Base-by-base conservation (phyloP, 2,888 invertebrate species). In the Cataglyphis cursor region DNA sequence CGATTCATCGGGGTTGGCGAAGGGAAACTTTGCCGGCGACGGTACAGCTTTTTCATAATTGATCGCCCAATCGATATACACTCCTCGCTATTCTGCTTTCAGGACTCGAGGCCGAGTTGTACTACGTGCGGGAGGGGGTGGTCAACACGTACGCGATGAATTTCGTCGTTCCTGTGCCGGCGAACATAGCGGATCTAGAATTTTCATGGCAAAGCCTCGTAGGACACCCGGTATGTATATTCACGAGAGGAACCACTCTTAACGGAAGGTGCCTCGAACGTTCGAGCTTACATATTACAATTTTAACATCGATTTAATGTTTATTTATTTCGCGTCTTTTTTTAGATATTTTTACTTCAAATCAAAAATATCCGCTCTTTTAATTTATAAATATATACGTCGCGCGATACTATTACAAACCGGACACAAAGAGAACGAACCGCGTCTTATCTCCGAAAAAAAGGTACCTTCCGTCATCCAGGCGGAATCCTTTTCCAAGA, bases 171-270 rank as follows among this genome's bases (percentile, higher is more conserved):
- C 97, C 97, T 3, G 97, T 98, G 65, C 97, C 97, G 28, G 97
- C 97, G 3, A 97, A 97, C 92, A 97, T 98, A 87, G 96, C 97
- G 31, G 97, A 97, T 93, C 95, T 98, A 91, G 97, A 97, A 95
- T 98, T 98, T 95, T 97, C 97, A 93, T 98, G 98, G 98, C 97
- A 98, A 93, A 97, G 97, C 89, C 96, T 98, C 70, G 96, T 96
- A 61, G 96, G 96, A 90, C 96, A 96, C 95, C 97, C 97, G 95
- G 98, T 98, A 95, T 96, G 97, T 95, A 70, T 72, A 31, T 24
- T 15, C 4, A 15, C 9, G n/a, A 12, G 68, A 41, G n/a, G 28
- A 54, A 21, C 18, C n/a, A 9, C 8, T 15, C 21, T 21, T 44
- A 57, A 5, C 10, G 12, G 12, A 31, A 44, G 15, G 8, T 15